These are phyloP conservation scores for Eubasilissa splendida DNA, from an alignment of 2,888 invertebrate species.

Conservation along the genomic window DNA sequence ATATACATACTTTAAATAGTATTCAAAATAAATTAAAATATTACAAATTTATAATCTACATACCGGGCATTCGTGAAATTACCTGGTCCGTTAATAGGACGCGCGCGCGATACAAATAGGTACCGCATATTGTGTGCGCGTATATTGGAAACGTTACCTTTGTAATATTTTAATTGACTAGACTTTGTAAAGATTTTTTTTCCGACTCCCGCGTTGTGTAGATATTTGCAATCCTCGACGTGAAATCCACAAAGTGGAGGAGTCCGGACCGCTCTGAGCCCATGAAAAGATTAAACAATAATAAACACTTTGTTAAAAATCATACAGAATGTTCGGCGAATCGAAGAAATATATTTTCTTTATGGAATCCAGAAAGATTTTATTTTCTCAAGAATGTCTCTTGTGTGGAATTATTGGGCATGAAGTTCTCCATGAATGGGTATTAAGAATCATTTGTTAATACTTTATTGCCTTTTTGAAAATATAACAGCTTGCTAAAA, in stretches of 20 bases:
- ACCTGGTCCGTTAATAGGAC: too few relatives aligned
- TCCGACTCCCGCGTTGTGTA: background rate
- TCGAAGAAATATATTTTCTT: conserved; percentile 23
- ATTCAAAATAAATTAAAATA: too few relatives aligned
- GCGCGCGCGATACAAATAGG: too few relatives aligned
- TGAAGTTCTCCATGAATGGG: conserved; percentile 8
- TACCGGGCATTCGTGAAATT: too few relatives aligned
- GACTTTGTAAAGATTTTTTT: background rate
- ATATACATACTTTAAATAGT: too few relatives aligned
- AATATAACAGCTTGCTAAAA: too few relatives aligned
- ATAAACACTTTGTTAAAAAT: conserved; percentile 28
- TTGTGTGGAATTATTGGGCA: conserved; percentile 33
- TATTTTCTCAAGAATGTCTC: conserved; percentile 3
- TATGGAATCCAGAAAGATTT: background rate
- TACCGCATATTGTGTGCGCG: too few relatives aligned
- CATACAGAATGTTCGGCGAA: conserved; percentile 37
- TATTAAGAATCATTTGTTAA: conserved; percentile 29
- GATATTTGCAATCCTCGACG: background rate
- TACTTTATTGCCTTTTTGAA: background rate
- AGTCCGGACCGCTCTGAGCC: background rate
- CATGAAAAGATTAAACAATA: conserved; percentile 29
- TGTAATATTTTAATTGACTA: conserved; percentile 4
- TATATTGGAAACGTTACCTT: background rate
- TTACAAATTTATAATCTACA: too few relatives aligned
- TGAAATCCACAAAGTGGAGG: background rate